These are phyloP conservation scores for Asarcornis scutulata DNA, from an alignment of 2,113 vertebrate species.

Conservation along the genomic window DNA sequence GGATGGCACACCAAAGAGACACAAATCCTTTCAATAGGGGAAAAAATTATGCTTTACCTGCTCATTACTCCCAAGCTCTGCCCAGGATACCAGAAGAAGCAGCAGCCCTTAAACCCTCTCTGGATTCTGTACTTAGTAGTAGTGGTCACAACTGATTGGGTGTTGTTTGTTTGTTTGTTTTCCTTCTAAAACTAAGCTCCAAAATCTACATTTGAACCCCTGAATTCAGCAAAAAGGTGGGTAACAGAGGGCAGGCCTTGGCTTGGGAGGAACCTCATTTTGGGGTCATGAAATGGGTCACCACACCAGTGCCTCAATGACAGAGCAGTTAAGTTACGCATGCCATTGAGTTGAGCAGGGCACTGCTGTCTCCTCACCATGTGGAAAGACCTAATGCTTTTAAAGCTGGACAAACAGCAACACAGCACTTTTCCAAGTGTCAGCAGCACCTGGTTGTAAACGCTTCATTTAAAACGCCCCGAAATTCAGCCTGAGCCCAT, in stretches of 20 bases:
- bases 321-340: accelerated
- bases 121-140: neutral
- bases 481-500: neutral
- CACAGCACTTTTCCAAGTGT: neutral
- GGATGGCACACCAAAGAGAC: neutral
- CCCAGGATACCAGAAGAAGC: neutral
- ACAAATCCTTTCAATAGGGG: neutral
- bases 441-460: neutral
- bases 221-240: neutral
- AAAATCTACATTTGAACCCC: neutral
- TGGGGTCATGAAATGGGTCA: neutral
- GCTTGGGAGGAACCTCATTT: neutral
- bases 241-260: accelerated
- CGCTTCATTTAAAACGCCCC: neutral
- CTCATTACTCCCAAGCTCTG: accelerated
- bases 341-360: neutral
- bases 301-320: accelerated
- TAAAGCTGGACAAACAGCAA: slow-evolving; percentile 21
- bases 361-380: neutral
- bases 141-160: accelerated
- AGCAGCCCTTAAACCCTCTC: neutral
- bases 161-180: neutral
- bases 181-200: neutral
- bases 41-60: too few species aligned
- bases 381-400: neutral